These are phyloP conservation scores for Melanophora roralis DNA, from an alignment of 2,888 invertebrate genomes.

Conservation along the genomic window DNA sequence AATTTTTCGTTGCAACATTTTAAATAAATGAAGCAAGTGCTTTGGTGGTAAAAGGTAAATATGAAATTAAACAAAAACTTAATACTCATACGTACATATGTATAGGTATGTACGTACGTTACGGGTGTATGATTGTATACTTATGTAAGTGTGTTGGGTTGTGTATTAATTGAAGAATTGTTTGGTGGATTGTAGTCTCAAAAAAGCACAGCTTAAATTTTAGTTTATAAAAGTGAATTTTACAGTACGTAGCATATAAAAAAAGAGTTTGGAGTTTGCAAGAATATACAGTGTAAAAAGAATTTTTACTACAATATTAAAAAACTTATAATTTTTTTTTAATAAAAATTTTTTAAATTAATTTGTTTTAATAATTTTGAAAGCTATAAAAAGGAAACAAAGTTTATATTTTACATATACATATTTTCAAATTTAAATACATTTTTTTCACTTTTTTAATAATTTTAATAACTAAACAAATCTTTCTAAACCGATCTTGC, in stretches of 20 bases:
- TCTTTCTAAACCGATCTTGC: no score
- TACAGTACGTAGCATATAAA: background rate
- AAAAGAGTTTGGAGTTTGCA: background rate
- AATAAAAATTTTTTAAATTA: no score
- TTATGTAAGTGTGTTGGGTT: no score
- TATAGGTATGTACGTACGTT: background rate
- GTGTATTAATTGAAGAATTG: conserved; percentile 25
- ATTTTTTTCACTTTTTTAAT: no score
- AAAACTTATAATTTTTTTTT: background rate
- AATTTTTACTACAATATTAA: background rate
- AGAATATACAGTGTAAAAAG: background rate
- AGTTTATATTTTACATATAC: no score
- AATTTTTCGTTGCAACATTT: conserved; percentile 56
- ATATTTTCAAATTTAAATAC: no score
- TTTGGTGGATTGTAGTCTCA: conserved; percentile 34
- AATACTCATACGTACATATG: no score
- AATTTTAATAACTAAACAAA: no score
- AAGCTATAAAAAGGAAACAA: no score
- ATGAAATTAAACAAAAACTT: background rate
- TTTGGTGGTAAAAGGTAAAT: conserved; percentile 42
- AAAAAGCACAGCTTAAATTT: background rate
- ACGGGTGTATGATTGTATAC: background rate
- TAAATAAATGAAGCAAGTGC: conserved; percentile 56
- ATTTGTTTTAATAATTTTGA: no score
- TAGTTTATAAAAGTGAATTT: conserved; percentile 43